phyloP scores from a whole-genome alignment of 2,888 invertebrate species.

The Brachynemurus nebulosus region DNA sequence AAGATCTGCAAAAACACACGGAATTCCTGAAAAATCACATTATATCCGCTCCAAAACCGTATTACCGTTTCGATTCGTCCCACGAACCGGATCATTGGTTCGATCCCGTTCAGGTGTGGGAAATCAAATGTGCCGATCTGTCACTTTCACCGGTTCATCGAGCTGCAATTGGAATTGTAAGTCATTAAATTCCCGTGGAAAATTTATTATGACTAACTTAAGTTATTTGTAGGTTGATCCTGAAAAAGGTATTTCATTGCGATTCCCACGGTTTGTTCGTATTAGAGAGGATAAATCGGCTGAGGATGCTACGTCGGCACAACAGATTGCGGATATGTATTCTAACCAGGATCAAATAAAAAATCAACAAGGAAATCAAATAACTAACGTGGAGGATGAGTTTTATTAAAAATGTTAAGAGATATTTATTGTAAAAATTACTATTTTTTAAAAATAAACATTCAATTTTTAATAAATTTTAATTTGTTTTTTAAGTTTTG shows the following conservation, averaged over 20 bases:
- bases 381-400: slow-evolving; percentile 38
- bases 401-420: slow-evolving; percentile 40
- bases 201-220: background rate
- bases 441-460: no score
- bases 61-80: slow-evolving; percentile 61
- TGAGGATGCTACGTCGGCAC: slow-evolving; percentile 83
- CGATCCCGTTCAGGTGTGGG: slow-evolving; percentile 79
- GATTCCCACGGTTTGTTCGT: slow-evolving; percentile 88
- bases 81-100: slow-evolving; percentile 84
- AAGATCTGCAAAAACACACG: slow-evolving; percentile 64
- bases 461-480: no score
- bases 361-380: slow-evolving; percentile 38
- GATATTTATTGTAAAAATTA: no score
- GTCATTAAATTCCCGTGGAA: slow-evolving; percentile 20
- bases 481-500: no score
- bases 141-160: slow-evolving; percentile 89
- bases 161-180: slow-evolving; percentile 73
- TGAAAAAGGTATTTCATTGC: slow-evolving; percentile 83
- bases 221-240: slow-evolving; percentile 51
- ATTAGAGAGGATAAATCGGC: slow-evolving; percentile 82
- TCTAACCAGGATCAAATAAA: slow-evolving; percentile 83
- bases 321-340: slow-evolving; percentile 85
- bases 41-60: slow-evolving; percentile 60
- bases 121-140: slow-evolving; percentile 93
- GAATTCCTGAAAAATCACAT: slow-evolving; percentile 60